Conservation (phyloP, 37 sponge, comb jelly and placozoan genomes). For the Geodia barretti region DNA sequence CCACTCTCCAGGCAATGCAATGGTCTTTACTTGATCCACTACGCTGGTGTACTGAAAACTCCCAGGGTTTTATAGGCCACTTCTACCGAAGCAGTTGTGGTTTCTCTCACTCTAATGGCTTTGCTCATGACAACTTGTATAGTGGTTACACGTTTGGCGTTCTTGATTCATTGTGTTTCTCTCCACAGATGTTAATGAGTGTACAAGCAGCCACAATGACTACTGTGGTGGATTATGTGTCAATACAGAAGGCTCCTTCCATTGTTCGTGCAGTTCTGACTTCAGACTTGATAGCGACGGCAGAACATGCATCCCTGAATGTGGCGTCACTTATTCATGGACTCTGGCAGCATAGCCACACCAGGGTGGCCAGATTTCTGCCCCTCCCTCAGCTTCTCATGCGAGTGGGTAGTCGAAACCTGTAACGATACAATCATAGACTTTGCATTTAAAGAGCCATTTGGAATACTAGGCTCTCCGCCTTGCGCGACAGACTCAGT, state of each 20-base stretch:
- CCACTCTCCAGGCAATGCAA: neutral
- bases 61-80: too few relatives aligned
- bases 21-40: neutral
- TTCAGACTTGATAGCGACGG: neutral
- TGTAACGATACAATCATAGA: neutral
- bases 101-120: too few relatives aligned
- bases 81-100: too few relatives aligned
- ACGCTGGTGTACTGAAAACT: too few relatives aligned
- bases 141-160: too few relatives aligned
- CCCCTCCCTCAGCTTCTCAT: neutral
- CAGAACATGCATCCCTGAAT: neutral
- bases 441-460: neutral
- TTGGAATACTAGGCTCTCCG: neutral
- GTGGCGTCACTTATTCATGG: neutral
- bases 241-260: neutral
- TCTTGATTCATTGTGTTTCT: too few relatives aligned
- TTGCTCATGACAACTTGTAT: too few relatives aligned
- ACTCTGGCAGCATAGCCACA: neutral
- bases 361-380: neutral
- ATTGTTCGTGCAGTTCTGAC: neutral
- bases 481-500: neutral
- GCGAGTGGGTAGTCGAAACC: neutral
- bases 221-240: neutral
- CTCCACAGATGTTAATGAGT: neutral
- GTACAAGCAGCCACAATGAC: neutral